These are phyloP conservation scores for Drosophila monieri DNA, from an alignment of 2,888 invertebrate species.

Conservation along the genomic window DNA sequence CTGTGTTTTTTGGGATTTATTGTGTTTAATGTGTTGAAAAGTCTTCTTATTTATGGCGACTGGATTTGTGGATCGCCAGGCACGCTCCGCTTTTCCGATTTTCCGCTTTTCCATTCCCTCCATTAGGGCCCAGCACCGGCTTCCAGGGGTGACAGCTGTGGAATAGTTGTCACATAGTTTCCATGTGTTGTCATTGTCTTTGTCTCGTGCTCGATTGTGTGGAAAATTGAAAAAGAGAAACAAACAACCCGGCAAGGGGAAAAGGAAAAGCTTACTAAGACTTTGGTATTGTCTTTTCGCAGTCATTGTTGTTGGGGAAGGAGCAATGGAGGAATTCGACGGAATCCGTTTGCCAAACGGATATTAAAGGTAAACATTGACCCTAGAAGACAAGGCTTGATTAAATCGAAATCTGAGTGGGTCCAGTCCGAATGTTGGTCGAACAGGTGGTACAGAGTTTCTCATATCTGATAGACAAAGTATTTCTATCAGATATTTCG, in stretches of 20 bases:
- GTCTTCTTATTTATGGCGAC: conserved; percentile 74
- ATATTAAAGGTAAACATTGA: conserved; percentile 51
- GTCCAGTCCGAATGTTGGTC: not conserved
- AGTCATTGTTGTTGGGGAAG: conserved; percentile 33
- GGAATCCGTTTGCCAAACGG: conserved; percentile 43
- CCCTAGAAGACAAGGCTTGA: conserved; percentile 6
- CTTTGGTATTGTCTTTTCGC: conserved; percentile 11
- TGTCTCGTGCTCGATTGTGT: conserved; percentile 68
- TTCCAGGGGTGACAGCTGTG: conserved; percentile 39
- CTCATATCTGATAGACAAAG: not conserved
- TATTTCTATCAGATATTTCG: not conserved
- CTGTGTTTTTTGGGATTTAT: conserved; percentile 66
- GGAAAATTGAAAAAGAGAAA: conserved; percentile 67
- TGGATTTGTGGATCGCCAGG: conserved; percentile 33
- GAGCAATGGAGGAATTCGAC: conserved; percentile 25
- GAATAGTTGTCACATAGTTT: conserved; percentile 61
- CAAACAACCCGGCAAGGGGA: conserved; percentile 10
- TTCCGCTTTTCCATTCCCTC: not conserved
- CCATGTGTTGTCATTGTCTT: conserved; percentile 51
- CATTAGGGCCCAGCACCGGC: not conserved
- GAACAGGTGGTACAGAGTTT: not conserved
- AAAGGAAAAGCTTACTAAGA: conserved; percentile 13
- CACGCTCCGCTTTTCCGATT: not conserved
- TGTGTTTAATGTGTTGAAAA: conserved; percentile 80
- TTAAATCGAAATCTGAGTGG: conserved; percentile 9